Evolutionary conservation across 2,797 vertebrate genomes (phyloP), one percentile per base, ranked within the genome.

Genomic region (Pteronotus mesoamericanus): DNA sequence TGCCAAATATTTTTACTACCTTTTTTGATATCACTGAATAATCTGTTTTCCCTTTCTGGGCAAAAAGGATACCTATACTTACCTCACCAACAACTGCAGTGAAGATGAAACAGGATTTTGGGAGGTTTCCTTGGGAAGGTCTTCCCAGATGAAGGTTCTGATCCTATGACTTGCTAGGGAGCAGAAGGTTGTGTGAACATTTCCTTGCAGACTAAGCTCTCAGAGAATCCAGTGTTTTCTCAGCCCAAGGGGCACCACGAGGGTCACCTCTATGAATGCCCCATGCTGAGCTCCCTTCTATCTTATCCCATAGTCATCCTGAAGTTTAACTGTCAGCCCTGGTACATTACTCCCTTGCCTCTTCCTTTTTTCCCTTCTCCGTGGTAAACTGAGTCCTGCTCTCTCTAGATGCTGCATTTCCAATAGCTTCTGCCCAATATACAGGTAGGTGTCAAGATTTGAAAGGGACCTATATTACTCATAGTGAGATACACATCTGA

Each of bases 211-310:
- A 12, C 10, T 6, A 19, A 61, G 32, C 5, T 3, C 22, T 3
- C 32, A 78, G 51, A 5, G 6, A 8, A 24, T 14, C 51, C 11
- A 6, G 44, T 42, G 64, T n/a, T 26, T 51, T 21, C 39, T 32
- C 7, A 53, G 59, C 21, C 37, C 0, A 0, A 34, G 57, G 6
- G 12, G 26, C 5, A 0, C 53, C 39, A 5, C 11, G 53, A 29
- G 15, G 72, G 14, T 37, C n/a, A 4, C 42, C 32, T 22, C 10
- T 16, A 57, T 34, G 37, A 69, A 2, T 11, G 9, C 18, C 61
- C 55, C 19, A 2, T 9, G 2, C 8, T 0, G 51, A 59, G 3
- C 42, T 59, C 15, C 1, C 18, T 15, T 32, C n/a, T 34, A n/a
- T 22, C 29, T 34, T n/a, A 22, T 21, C 8, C 9, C 14, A 78